phyloP scores from a whole-genome alignment of 2,113 vertebrate species.

The Cyprinodon brontotheroides region DNA sequence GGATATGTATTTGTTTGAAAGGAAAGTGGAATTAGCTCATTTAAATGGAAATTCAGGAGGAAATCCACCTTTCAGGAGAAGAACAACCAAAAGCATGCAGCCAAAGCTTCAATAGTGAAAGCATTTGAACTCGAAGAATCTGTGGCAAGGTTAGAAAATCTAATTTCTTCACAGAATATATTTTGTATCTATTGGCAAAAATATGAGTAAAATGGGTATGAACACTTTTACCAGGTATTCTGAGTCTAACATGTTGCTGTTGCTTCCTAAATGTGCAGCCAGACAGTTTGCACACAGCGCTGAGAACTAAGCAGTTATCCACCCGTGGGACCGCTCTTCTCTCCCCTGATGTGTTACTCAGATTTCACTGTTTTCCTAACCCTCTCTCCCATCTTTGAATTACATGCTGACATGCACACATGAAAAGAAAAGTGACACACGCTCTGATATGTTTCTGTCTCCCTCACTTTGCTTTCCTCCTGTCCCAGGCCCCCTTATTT shows the following conservation, averaged over 20 bases:
- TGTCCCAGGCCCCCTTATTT: background rate
- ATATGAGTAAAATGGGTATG: too few species aligned
- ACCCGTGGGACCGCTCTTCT: background rate
- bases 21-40: background rate
- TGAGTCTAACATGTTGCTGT: background rate
- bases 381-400: background rate
- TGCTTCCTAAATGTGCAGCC: background rate
- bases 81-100: background rate
- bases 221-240: too few species aligned
- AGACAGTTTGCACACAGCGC: background rate
- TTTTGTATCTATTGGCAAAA: too few species aligned
- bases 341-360: slow-evolving; percentile 16
- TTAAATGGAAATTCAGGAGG: background rate
- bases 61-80: background rate
- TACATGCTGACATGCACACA: background rate
- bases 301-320: slow-evolving; percentile 7
- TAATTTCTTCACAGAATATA: background rate
- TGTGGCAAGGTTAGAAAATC: background rate
- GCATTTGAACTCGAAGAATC: background rate
- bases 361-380: slow-evolving; percentile 29
- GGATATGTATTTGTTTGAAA: background rate
- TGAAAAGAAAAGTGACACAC: background rate
- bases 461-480: background rate
- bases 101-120: background rate
- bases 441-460: slow-evolving; percentile 7